phyloP scores from a whole-genome alignment of 2,888 invertebrate species.

The Epinotia bilunana region DNA sequence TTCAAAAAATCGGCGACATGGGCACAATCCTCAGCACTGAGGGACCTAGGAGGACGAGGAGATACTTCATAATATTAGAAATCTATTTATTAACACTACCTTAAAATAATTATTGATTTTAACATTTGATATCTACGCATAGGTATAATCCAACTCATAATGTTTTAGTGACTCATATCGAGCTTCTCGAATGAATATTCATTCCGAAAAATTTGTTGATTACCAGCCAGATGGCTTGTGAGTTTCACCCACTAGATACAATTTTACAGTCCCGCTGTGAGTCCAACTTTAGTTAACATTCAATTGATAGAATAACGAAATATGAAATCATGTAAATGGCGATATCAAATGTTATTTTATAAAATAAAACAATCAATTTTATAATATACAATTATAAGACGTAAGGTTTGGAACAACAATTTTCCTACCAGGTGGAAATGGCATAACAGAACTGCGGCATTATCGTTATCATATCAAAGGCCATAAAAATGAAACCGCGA shows the following conservation, averaged over 20 bases:
- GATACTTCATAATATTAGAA: no score
- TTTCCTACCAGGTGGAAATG: conserved; percentile 2
- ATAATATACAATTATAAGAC: conserved; percentile 7
- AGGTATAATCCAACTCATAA: no score
- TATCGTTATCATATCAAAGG: conserved; percentile 51
- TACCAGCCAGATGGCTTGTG: no score
- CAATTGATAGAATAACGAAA: neutral
- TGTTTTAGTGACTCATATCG: no score
- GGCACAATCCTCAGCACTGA: no score
- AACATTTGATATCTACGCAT: no score
- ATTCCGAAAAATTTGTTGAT: no score
- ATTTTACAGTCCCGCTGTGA: neutral
- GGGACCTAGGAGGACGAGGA: no score
- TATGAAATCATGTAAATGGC: neutral
- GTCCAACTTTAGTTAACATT: neutral
- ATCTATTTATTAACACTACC: no score
- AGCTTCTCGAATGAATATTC: no score
- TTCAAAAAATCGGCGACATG: no score
- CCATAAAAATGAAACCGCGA: conserved; percentile 50
- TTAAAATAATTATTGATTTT: no score
- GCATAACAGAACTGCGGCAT: conserved; percentile 37
- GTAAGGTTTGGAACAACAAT: conserved; percentile 1
- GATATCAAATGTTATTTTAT: conserved; percentile 1
- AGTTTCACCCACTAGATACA: neutral
- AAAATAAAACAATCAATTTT: neutral